Percentiles rank a stretch among this genome's conserved stretches.
phyloP scores from a whole-genome alignment of 2,113 vertebrate species.

The Pipa parva region DNA sequence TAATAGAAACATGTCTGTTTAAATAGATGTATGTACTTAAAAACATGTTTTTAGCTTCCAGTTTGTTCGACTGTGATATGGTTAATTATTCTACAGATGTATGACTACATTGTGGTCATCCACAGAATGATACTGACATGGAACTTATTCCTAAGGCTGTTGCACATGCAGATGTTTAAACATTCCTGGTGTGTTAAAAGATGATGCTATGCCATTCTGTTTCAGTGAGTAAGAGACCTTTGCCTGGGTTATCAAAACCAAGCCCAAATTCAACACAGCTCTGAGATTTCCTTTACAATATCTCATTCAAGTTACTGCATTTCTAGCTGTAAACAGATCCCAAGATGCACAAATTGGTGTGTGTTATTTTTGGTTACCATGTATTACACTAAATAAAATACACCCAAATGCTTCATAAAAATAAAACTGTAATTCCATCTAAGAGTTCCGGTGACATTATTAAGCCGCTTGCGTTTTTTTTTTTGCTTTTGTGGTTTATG shows the following conservation, averaged over 20 bases:
- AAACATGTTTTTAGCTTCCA: too few relatives aligned
- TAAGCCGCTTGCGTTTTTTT: constrained; percentile 22
- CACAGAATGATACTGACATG: background rate
- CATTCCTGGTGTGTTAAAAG: constrained; percentile 4
- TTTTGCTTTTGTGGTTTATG: constrained; percentile 37
- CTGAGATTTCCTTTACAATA: constrained; percentile 23
- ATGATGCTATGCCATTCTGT: background rate
- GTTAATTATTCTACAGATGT: background rate
- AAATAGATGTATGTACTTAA: too few relatives aligned
- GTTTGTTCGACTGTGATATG: too few relatives aligned
- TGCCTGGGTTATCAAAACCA: constrained; percentile 1
- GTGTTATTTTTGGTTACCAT: constrained; percentile 40
- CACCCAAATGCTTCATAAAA: constrained; percentile 40
- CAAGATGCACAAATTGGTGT: constrained; percentile 31
- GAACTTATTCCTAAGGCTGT: background rate
- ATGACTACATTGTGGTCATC: too few relatives aligned
- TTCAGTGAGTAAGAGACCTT: constrained; percentile 14
- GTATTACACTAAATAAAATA: constrained; percentile 42
- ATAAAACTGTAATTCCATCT: constrained; percentile 39
- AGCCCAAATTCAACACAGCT: background rate
- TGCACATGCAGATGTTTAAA: constrained; percentile 4
- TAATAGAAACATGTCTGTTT: too few relatives aligned
- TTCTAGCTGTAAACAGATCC: constrained; percentile 22
- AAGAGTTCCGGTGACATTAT: constrained; percentile 41
- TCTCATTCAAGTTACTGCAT: constrained; percentile 21